Conservation (phyloP, 1,140 invertebrate genomes). For the Hypothenemus hampei region DNA sequence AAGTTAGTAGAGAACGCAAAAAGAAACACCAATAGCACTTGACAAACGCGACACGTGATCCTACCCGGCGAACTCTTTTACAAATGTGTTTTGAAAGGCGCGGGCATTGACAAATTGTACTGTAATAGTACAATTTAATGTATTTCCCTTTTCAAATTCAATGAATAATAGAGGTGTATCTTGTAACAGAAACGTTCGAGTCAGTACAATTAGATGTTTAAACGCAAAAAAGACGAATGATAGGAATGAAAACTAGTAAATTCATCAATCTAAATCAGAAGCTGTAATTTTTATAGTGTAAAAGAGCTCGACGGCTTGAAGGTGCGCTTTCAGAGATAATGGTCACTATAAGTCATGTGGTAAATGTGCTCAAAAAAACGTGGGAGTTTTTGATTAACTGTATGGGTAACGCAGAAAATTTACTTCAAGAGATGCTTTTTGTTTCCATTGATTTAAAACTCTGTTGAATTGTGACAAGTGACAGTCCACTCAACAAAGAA, state of each 20-base stretch:
- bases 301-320: conserved; percentile 23
- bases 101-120: no score
- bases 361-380: conserved; percentile 15
- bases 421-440: neutral
- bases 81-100: no score
- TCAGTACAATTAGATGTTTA: no score
- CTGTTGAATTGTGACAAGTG: neutral
- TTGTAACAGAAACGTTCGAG: no score
- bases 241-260: neutral
- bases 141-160: no score
- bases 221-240: conserved; percentile 13
- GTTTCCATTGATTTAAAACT: neutral
- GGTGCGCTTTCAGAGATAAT: conserved; percentile 25
- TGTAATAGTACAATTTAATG: no score
- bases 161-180: no score
- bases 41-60: no score
- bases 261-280: conserved; percentile 15
- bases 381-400: conserved; percentile 12
- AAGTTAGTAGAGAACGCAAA: no score
- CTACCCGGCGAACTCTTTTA: no score
- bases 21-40: no score
- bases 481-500: no score
- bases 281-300: conserved; percentile 20
- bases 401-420: neutral
- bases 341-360: conserved; percentile 22